Evolutionary conservation across 2,888 invertebrate species (phyloP), one percentile per base, ranked within the genome.

Genomic region (Metopia argyrocephala): DNA sequence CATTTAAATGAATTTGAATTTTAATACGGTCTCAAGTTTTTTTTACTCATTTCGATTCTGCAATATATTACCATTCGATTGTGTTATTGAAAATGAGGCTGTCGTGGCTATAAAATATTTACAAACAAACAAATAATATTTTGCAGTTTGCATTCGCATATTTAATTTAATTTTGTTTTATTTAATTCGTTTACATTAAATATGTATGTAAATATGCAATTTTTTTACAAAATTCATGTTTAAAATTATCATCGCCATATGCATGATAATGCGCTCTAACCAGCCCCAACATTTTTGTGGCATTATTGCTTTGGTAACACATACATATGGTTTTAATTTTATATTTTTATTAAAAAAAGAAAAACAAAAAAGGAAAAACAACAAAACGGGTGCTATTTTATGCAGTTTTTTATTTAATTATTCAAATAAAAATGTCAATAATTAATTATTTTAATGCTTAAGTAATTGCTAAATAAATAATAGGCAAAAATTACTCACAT

Each of bases 191-290:
- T 70, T 68, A 69, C 78, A 78, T 78, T 81, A 38, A 81, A 78
- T 70, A 81, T 81, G 73, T 59, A 81, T 74, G 74, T 81, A 38
- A 81, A 78, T 70, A 81, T 81, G 73, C 59, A 81, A 56, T 78
- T 78, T 76, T 12, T 38, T 38, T 38, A 6, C 38, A 38, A 3
- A 38, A 38, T 2, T 38, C 38, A 38, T 38, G 38, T 38, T 38
- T 38, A 12, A 38, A 38, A 15, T 38, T 38, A 15, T 38, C 12
- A 38, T 38, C 38, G 38, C 3, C 12, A 12, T 9, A 38, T 38
- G 38, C 15, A 9, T 38, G 38, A 38, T n/a, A 38, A 38, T 38
- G 38, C 12, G 15, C 15, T 12, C 3, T 38, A 0, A 12, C 2
- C 38, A 9, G 15, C 15, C 38, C 12, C 38, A 12, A 38, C n/a